These are phyloP conservation scores for Acanthosepion lycidas DNA, from an alignment of 2,888 invertebrate genomes.

Conservation along the genomic window DNA sequence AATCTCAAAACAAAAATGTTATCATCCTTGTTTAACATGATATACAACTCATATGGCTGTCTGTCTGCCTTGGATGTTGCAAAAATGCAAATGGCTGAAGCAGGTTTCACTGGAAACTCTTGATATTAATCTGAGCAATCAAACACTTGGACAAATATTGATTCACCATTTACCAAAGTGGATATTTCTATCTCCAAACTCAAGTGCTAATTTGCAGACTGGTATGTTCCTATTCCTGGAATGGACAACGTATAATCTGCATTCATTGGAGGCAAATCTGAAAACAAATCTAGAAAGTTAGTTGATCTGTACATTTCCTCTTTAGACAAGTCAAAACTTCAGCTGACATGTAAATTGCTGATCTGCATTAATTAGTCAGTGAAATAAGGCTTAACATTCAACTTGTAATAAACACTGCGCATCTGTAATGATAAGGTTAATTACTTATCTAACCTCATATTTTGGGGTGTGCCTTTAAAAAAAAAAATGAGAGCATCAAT, in stretches of 20 bases:
- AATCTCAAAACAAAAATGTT: too few species aligned
- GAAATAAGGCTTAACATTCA: neutral
- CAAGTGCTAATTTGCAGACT: conserved; percentile 33
- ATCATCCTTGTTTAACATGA: too few species aligned
- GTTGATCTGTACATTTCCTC: neutral
- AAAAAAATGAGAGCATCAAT: too few species aligned
- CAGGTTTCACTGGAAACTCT: neutral
- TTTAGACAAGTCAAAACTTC: neutral
- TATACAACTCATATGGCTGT: neutral
- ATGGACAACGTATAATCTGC: neutral
- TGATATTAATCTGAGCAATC: neutral
- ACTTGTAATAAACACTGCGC: too few species aligned
- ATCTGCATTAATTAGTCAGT: neutral
- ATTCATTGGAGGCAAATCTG: neutral
- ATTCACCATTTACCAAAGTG: neutral
- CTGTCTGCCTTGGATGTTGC: neutral
- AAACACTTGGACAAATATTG: neutral
- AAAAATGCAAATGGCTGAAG: neutral
- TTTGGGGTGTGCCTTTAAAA: too few species aligned
- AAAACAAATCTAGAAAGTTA: neutral
- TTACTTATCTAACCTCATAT: too few species aligned
- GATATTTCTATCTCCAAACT: neutral
- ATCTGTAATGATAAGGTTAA: too few species aligned
- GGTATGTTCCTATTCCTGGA: neutral
- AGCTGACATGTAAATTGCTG: neutral